These are phyloP conservation scores for Cephalopachus bancanus DNA, from an alignment of 2,797 vertebrate species.

Conservation along the genomic window DNA sequence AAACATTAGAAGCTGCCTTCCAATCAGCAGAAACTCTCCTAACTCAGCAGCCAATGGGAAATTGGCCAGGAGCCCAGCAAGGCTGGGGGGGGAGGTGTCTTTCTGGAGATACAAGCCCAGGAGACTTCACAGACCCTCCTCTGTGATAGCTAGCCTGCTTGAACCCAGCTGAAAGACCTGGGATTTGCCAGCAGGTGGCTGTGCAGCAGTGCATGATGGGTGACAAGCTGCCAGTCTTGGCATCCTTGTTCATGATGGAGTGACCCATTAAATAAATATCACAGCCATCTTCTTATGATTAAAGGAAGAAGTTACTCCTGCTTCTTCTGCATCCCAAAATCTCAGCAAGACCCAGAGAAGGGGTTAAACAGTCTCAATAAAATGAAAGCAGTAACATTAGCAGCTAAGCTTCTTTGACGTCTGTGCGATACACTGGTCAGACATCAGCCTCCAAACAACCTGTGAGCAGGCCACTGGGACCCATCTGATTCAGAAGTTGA, in stretches of 20 bases:
- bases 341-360: neutral
- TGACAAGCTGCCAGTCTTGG: conserved; percentile 1
- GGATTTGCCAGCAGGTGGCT: conserved; percentile 2
- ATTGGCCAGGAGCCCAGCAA: neutral
- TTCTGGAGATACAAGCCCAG: conserved; percentile 5
- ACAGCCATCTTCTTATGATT: neutral
- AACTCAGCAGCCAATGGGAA: neutral
- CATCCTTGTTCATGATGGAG: neutral
- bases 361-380: neutral
- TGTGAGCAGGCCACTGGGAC: fast-evolving
- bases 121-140: neutral
- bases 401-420: neutral
- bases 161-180: neutral
- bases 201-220: neutral
- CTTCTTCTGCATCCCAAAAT: neutral
- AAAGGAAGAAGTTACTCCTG: neutral
- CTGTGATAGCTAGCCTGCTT: neutral
- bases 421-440: fast-evolving
- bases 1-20: conserved; percentile 55
- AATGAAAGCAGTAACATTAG: neutral
- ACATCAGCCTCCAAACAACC: neutral
- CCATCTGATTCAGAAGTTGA: neutral
- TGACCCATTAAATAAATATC: neutral
- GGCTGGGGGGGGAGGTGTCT: neutral
- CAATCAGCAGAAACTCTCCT: conserved; percentile 2